Base-by-base conservation (phyloP, 1,140 invertebrate species). In the Heliconius melpomene region DNA sequence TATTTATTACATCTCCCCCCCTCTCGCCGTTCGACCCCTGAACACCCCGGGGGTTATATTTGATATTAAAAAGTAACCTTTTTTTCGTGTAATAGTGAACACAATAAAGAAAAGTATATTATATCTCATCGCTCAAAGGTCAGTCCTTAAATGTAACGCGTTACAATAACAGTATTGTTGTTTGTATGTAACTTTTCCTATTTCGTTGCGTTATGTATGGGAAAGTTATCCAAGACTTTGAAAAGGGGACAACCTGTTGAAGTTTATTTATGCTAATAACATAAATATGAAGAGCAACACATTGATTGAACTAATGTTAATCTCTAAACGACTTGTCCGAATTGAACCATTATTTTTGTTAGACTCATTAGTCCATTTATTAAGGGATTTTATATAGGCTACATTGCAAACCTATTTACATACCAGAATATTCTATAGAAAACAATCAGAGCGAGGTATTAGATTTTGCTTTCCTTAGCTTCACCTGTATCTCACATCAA, bases 21-120 rank as follows among this genome's bases (percentile, higher is more conserved):
- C 40, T 16, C 16, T 16, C 50, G 5, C 5, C 23, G 23, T 29
- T 29, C 23, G 5, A 66, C 11, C 60, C 60, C 60, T 29, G 13
- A 66, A 26, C 23, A 66, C 60, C 13, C 13, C 60, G 26, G 26
- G 11, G 60, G 11, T 26, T 66, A 2, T 66, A 66, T 66, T 29
- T 29, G 23, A 66, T 66, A 66, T 66, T 66, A 26, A 66, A 66
- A 66, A 66, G 29, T 66, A 66, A 66, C 60, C 60, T 66, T 66
- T 66, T 32, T 66, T 23, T 29, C 60, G 60, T 66, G 29, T 13
- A 66, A 66, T 66, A 66, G 2, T 57, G 54, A 57, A 57, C 23
- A 23, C 8, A 57, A 57, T 8, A 29, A 66, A 66, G 26, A 29
- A 66, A 26, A 66, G 26, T 66, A 29, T 66, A 66, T 66, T 29